Conservation (phyloP, 2,888 invertebrate species). For the Andrena praecox region DNA sequence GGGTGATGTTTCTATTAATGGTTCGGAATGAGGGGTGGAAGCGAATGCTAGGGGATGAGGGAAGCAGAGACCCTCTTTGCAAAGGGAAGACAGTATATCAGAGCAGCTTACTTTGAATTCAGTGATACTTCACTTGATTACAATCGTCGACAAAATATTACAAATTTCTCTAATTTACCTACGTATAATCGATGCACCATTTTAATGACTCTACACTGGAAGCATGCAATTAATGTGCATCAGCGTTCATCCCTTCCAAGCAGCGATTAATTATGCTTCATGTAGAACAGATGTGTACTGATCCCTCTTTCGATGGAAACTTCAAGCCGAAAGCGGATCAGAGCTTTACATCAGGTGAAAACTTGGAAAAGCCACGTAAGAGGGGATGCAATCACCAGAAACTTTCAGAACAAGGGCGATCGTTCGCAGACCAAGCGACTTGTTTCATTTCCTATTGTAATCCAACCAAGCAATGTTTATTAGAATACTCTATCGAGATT, state of each 20-base stretch:
- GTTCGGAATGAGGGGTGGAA: too few species aligned
- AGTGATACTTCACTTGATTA: too few species aligned
- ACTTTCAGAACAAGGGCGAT: not conserved
- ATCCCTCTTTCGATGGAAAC: not conserved
- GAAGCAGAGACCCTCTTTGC: too few species aligned
- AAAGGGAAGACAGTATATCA: too few species aligned
- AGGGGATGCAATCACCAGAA: not conserved
- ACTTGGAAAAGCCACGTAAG: not conserved
- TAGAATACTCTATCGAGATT: conserved; percentile 6
- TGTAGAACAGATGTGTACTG: not conserved
- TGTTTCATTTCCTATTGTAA: not conserved
- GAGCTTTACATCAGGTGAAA: not conserved
- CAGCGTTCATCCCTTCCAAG: too few species aligned
- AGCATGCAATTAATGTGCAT: too few species aligned
- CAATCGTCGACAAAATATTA: too few species aligned
- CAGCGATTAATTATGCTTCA: not conserved
- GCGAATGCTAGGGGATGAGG: too few species aligned
- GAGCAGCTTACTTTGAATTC: too few species aligned
- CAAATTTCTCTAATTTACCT: too few species aligned
- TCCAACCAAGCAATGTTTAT: conserved; percentile 15
- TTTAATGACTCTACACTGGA: too few species aligned
- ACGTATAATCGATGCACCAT: too few species aligned
- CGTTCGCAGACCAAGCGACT: not conserved
- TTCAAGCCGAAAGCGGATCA: not conserved
- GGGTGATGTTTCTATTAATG: not conserved